phyloP scores from a whole-genome alignment of 92 coral and sea anemone genomes.

The Nematostella vectensis region DNA sequence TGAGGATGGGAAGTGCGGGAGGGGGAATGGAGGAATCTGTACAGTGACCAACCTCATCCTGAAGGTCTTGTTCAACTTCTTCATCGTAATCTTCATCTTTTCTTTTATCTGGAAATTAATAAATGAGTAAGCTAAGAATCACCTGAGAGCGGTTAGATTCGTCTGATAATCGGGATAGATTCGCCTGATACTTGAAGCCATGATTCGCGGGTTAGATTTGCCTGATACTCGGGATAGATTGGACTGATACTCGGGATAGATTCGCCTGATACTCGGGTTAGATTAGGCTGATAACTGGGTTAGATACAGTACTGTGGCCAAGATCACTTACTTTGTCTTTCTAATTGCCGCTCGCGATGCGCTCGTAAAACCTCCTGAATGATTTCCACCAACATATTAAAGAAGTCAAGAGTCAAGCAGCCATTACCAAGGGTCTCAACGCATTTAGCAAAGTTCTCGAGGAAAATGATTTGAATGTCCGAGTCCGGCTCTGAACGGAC shows the following conservation, averaged over 20 bases:
- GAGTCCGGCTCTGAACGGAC: constrained; percentile 92
- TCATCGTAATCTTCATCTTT: constrained; percentile 98
- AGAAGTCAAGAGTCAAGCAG: constrained; percentile 67
- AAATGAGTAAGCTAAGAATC: no score
- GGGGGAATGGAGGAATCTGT: no score
- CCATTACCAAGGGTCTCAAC: constrained; percentile 92
- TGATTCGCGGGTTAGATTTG: no score
- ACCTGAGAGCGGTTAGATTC: no score
- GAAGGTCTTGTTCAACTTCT: constrained; percentile 97
- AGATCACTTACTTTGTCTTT: constrained; percentile 86
- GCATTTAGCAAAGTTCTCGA: constrained; percentile 90
- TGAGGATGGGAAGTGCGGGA: no score
- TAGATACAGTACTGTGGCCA: no score
- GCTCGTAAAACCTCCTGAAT: constrained; percentile 70
- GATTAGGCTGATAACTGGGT: no score
- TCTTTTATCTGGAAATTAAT: constrained; percentile 64
- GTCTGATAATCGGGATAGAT: no score
- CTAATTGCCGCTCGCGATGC: constrained; percentile 81
- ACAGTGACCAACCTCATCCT: constrained; percentile 89
- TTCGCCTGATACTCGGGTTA: no score
- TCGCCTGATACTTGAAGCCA: no score
- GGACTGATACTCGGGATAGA: no score
- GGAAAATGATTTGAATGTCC: constrained; percentile 86
- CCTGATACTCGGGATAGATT: no score
- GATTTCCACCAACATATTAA: constrained; percentile 62